Evolutionary conservation across 2,797 vertebrate species (phyloP).

Genomic region (Alca torda): DNA sequence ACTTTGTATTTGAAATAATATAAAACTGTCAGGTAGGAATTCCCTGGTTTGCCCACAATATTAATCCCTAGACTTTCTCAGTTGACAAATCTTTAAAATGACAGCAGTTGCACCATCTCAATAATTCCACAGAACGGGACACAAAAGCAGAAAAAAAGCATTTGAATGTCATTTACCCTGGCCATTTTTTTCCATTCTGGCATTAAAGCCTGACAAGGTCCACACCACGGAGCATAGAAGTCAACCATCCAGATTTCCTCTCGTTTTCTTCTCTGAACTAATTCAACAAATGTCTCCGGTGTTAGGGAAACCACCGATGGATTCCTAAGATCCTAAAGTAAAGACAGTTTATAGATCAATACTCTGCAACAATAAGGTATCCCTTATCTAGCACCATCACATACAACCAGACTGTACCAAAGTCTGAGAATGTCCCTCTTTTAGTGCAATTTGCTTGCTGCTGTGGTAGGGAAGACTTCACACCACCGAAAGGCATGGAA

Average conservation of each 20-base stretch:
- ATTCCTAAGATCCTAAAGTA: slow-evolving; percentile 87
- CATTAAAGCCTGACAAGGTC: slow-evolving; percentile 92
- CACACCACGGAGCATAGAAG: slow-evolving; percentile 97
- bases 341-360: background rate
- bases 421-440: background rate
- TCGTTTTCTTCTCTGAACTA: slow-evolving; percentile 82
- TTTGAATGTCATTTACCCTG: slow-evolving; percentile 77
- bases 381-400: background rate
- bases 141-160: background rate
- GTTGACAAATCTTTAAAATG: background rate
- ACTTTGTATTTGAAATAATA: background rate
- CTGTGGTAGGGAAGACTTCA: background rate
- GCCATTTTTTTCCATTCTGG: slow-evolving; percentile 98
- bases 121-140: background rate
- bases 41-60: background rate
- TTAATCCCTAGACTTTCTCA: background rate
- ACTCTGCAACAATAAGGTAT: background rate
- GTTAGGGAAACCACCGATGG: slow-evolving; percentile 88
- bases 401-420: background rate
- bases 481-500: background rate
- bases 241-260: slow-evolving; percentile 91
- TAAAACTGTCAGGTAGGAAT: background rate
- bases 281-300: slow-evolving; percentile 83
- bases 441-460: background rate
- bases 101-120: background rate